Evolutionary conservation across 2,797 vertebrate species (phyloP).

Genomic region (Peromyscus aztecus): DNA sequence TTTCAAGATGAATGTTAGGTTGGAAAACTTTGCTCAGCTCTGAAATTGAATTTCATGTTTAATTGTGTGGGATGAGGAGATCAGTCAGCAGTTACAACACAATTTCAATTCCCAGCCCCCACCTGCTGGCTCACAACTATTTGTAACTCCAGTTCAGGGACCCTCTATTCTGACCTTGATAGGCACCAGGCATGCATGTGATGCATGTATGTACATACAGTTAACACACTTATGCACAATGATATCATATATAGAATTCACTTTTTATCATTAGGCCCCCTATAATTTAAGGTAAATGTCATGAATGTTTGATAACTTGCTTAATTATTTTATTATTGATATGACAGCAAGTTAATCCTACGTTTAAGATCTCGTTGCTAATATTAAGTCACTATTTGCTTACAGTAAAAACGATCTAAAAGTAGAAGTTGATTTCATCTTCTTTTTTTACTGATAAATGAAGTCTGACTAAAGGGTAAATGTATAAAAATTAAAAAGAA

Average conservation of each 20-base stretch:
- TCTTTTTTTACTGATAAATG: neutral
- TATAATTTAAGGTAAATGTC: neutral
- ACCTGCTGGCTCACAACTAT: neutral
- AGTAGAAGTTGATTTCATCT: neutral
- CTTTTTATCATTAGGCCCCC: neutral
- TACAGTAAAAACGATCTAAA: neutral
- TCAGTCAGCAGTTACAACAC: neutral
- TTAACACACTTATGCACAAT: neutral
- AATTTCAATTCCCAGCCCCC: neutral
- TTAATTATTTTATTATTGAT: neutral
- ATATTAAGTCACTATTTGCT: neutral
- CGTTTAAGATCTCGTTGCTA: neutral
- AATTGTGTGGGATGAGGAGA: neutral
- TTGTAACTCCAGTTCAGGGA: neutral
- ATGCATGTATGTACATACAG: neutral
- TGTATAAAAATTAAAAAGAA: neutral
- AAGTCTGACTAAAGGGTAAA: neutral
- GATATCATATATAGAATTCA: neutral
- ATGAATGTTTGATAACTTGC: neutral
- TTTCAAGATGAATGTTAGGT: neutral
- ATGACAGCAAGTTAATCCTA: neutral
- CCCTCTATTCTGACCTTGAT: neutral
- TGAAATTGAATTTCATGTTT: neutral
- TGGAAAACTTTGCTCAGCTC: neutral
- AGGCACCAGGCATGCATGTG: neutral